Conservation (phyloP, 2,888 invertebrate genomes). For the Platerodrilus igneus region DNA sequence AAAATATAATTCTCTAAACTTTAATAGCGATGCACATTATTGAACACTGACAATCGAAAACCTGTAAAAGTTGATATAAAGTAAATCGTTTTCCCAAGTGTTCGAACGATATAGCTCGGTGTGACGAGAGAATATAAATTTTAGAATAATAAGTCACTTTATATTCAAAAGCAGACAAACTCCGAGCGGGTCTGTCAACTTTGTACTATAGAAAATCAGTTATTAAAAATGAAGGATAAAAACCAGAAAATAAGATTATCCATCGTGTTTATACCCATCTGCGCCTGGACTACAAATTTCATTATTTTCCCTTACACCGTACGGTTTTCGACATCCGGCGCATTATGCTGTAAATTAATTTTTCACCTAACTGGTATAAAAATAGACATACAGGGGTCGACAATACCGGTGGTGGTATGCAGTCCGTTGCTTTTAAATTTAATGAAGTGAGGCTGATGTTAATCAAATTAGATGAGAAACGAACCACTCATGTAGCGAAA, state of each 20-base stretch:
- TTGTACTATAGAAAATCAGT: conserved; percentile 21
- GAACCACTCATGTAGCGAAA: too few relatives aligned
- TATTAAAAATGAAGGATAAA: conserved; percentile 21
- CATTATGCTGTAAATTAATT: conserved; percentile 14
- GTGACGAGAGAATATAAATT: conserved; percentile 22
- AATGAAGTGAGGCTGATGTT: conserved; percentile 18
- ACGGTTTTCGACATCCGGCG: conserved; percentile 9
- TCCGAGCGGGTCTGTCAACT: conserved; percentile 20
- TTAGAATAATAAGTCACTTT: conserved; percentile 23
- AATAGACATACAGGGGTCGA: conserved; percentile 15
- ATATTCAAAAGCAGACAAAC: conserved; percentile 23
- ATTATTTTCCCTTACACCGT: conserved; percentile 10
- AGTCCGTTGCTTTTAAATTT: conserved; percentile 18
- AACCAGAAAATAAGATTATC: conserved; percentile 19
- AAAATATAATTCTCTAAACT: too few relatives aligned
- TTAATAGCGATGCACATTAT: too few relatives aligned
- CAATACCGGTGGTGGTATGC: conserved; percentile 9
- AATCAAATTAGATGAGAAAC: conserved; percentile 15
- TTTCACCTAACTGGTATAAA: conserved; percentile 15
- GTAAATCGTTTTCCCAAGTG: conserved; percentile 6
- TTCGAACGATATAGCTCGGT: conserved; percentile 8
- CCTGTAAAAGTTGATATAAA: too few relatives aligned
- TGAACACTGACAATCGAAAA: too few relatives aligned
- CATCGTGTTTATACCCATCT: conserved; percentile 11
- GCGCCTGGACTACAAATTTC: conserved; percentile 10